Percentiles rank a stretch among this genome's conserved stretches.
phyloP scores from a whole-genome alignment of 2,113 vertebrate genomes.

The Nannobrachium achirus region DNA sequence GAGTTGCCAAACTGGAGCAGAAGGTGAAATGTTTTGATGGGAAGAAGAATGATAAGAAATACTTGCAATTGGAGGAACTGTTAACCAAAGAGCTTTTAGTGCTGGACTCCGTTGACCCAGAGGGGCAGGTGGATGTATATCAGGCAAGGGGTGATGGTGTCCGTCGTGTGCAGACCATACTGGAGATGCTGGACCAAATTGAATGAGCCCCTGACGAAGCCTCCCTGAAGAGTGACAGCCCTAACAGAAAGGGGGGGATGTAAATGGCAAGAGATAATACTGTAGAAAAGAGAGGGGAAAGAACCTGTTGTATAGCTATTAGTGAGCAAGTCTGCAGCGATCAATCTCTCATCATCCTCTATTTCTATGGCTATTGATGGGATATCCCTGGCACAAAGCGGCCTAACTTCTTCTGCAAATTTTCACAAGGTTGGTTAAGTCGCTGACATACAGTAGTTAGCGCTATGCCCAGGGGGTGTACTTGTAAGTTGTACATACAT shows the following conservation, averaged over 20 bases:
- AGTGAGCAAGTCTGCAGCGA: too few species aligned
- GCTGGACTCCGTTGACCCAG: constrained; percentile 96
- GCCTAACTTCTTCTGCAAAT: too few species aligned
- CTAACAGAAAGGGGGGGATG: constrained; percentile 70
- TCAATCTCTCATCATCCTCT: too few species aligned
- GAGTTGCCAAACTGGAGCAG: constrained; percentile 88
- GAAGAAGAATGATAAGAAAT: constrained; percentile 95
- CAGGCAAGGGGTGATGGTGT: constrained; percentile 95
- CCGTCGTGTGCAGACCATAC: constrained; percentile 94
- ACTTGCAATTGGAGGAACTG: constrained; percentile 94
- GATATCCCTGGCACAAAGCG: too few species aligned
- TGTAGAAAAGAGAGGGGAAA: too few species aligned
- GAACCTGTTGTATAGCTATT: too few species aligned
- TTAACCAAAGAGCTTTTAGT: constrained; percentile 98
- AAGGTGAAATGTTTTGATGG: constrained; percentile 89
- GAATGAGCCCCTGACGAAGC: constrained; percentile 72
- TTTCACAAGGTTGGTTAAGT: too few species aligned
- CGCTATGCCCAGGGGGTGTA: too few species aligned
- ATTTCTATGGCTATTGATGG: too few species aligned
- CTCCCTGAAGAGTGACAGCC: constrained; percentile 44
- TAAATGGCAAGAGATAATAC: too few species aligned
- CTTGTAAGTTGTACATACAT: too few species aligned
- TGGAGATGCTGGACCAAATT: constrained; percentile 92
- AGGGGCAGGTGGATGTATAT: constrained; percentile 91
- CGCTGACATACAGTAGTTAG: too few species aligned